These are phyloP conservation scores for Caretta caretta DNA, from an alignment of 2,113 vertebrate genomes.

Conservation along the genomic window DNA sequence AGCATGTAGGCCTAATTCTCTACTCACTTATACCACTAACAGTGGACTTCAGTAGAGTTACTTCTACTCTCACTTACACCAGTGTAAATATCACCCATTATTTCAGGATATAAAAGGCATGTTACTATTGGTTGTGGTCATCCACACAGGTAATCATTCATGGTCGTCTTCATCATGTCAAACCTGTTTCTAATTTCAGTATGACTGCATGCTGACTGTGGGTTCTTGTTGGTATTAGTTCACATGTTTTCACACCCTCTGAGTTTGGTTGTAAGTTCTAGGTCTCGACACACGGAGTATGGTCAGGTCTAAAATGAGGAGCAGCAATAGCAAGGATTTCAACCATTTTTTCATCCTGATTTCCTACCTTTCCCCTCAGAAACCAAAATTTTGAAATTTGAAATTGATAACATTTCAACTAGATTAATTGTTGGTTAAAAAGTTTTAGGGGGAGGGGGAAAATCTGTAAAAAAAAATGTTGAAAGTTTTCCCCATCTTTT, in stretches of 20 bases:
- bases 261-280: background rate
- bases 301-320: background rate
- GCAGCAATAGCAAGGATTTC: background rate
- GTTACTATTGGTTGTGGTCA: background rate
- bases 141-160: background rate
- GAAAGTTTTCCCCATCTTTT: background rate
- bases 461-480: background rate
- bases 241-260: background rate
- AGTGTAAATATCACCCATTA: conserved; percentile 1
- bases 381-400: background rate
- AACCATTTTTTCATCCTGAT: background rate
- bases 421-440: background rate
- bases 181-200: background rate
- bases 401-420: background rate
- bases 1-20: background rate
- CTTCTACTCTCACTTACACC: background rate
- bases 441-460: background rate
- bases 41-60: background rate
- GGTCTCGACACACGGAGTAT: fast-evolving
- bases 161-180: background rate
- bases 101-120: conserved; percentile 1
- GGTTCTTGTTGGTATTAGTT: background rate
- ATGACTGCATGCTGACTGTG: background rate
- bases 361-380: background rate
- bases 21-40: background rate